Evolutionary conservation across 1,140 invertebrate species (phyloP).

Genomic region (Augochlora pura): DNA sequence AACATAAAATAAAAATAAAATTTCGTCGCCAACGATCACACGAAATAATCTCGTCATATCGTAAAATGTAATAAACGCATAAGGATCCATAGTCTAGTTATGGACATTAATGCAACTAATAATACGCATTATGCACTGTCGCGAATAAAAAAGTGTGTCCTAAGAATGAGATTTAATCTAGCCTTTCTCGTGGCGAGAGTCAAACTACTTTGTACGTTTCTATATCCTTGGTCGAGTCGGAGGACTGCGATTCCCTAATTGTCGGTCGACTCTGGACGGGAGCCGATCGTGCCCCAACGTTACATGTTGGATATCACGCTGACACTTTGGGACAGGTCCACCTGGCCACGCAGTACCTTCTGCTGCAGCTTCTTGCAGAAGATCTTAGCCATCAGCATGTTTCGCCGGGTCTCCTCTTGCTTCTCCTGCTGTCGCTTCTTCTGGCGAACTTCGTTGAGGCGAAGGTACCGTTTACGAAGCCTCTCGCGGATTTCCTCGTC

Average conservation of each 20-base stretch:
- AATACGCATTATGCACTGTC: constrained; percentile 19
- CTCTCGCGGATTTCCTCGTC: constrained; percentile 77
- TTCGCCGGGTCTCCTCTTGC: constrained; percentile 79
- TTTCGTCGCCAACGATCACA: no score
- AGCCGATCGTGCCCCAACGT: constrained; percentile 46
- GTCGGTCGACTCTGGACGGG: not conserved
- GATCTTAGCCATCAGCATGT: constrained; percentile 81
- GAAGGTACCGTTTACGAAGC: constrained; percentile 78
- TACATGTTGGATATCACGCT: constrained; percentile 79
- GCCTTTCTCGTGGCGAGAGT: not conserved
- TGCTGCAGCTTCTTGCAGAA: constrained; percentile 81
- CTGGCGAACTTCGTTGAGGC: constrained; percentile 78
- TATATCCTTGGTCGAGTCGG: constrained; percentile 27
- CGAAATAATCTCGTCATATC: no score
- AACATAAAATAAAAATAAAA: no score
- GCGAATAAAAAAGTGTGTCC: constrained; percentile 6
- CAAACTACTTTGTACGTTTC: constrained; percentile 34
- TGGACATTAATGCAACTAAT: constrained; percentile 4
- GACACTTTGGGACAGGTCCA: constrained; percentile 80
- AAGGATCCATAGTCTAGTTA: no score
- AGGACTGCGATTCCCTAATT: constrained; percentile 7
- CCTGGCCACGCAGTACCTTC: constrained; percentile 79
- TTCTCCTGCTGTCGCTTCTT: constrained; percentile 77
- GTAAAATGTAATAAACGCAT: no score
- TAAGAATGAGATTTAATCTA: constrained; percentile 14